A percentile compares a stretch with the other conserved stretches of the same genome.
Conservation (phyloP, 2,113 vertebrate species). For the Aspiorhynchus laticeps region DNA sequence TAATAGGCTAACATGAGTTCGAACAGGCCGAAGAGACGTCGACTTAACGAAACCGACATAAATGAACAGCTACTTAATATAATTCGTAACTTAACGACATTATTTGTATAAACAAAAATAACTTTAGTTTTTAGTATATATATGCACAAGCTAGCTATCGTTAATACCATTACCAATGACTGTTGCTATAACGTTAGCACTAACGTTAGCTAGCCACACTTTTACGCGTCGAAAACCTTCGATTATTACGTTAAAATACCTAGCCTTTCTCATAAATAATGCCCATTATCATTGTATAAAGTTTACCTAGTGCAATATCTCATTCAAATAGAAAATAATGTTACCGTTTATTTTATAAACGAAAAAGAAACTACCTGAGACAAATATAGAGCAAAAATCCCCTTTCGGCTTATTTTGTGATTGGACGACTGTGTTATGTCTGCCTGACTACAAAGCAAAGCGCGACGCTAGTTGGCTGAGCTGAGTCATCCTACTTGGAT, state of each 20-base stretch:
- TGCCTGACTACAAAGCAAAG: slow-evolving; percentile 81
- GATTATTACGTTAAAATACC: slow-evolving; percentile 7
- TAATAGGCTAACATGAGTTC: slow-evolving; percentile 11
- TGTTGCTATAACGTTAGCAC: too few relatives aligned
- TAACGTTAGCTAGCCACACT: slow-evolving; percentile 34
- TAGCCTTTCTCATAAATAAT: neutral
- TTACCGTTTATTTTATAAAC: slow-evolving; percentile 73
- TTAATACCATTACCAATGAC: slow-evolving; percentile 6
- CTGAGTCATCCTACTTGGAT: slow-evolving; percentile 62
- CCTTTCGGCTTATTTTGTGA: slow-evolving; percentile 80
- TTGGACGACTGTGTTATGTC: slow-evolving; percentile 79
- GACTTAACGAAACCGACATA: slow-evolving; percentile 3
- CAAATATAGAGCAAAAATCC: slow-evolving; percentile 82
- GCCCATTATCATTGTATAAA: slow-evolving; percentile 44
- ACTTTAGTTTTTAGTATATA: neutral
- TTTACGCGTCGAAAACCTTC: slow-evolving; percentile 31
- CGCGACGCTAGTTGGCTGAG: slow-evolving; percentile 69
- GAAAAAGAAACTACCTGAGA: slow-evolving; percentile 85
- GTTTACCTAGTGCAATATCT: slow-evolving; percentile 30
- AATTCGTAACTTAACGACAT: neutral
- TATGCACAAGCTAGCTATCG: slow-evolving; percentile 27
- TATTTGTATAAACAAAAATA: neutral
- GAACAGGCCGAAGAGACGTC: slow-evolving; percentile 24
- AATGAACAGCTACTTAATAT: neutral
- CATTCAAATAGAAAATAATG: slow-evolving; percentile 37